Conservation (phyloP, 2,888 invertebrate species). For the Apoda limacodes region DNA sequence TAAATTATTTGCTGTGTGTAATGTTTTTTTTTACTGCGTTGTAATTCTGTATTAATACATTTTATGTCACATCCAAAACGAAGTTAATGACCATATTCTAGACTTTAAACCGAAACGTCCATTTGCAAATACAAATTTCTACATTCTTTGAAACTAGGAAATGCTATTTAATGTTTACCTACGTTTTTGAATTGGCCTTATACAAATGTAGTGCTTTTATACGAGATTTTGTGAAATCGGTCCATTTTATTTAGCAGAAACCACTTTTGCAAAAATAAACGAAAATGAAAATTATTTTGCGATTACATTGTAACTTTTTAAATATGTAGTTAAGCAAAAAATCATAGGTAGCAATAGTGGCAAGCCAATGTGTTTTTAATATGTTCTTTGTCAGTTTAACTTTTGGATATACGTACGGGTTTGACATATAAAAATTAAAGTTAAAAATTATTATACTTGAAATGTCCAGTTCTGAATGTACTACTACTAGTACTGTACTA, state of each 20-base stretch:
- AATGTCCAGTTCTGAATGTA: too few species aligned
- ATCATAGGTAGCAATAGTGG: constrained; percentile 28
- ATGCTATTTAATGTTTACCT: constrained; percentile 63
- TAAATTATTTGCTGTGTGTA: too few species aligned
- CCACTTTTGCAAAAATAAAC: constrained; percentile 43
- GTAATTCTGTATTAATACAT: too few species aligned
- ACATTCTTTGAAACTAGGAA: constrained; percentile 51
- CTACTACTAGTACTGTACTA: too few species aligned
- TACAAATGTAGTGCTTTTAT: constrained; percentile 68
- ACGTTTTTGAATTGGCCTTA: constrained; percentile 60
- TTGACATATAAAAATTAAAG: too few species aligned
- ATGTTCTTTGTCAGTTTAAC: too few species aligned
- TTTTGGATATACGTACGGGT: too few species aligned
- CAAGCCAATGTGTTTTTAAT: too few species aligned
- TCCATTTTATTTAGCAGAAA: constrained; percentile 69
- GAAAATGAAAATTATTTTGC: constrained; percentile 58
- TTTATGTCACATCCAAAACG: constrained; percentile 50
- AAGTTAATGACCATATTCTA: constrained; percentile 57
- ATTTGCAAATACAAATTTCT: constrained; percentile 46
- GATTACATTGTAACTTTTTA: constrained; percentile 49
- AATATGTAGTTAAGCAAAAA: constrained; percentile 21
- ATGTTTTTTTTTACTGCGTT: too few species aligned
- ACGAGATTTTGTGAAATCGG: constrained; percentile 62
- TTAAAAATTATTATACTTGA: too few species aligned
- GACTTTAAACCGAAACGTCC: constrained; percentile 68